Base-by-base conservation (phyloP, 2,888 invertebrate species). In the Ceriagrion tenellum region DNA sequence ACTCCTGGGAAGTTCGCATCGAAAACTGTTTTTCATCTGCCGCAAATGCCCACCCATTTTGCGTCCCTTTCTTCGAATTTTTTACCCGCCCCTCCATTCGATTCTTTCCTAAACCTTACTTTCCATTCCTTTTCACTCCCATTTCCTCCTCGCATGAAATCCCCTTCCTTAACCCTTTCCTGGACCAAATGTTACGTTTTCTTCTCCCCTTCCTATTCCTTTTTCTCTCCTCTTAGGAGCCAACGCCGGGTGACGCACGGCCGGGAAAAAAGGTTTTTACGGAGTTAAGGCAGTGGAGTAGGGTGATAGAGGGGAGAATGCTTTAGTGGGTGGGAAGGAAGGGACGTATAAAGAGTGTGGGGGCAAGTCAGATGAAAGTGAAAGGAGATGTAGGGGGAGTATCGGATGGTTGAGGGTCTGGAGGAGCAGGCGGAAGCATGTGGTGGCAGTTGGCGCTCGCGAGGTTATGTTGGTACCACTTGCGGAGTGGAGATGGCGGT, bases 31-130 rank as follows among this genome's bases (percentile, higher is more conserved):
- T 93, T 93, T n/a, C 69, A 35, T 69, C 93, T 47, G 18, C 93
- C 93, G 40, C 93, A 69, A 93, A 69, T 93, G 63, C 93, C 59
- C 47, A 40, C 26, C 91, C 63, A 91, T 91, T 40, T 91, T 91
- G 63, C 59, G 81, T 81, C 81, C 47, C 93, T 93, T 89, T 55
- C 89, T 12, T n/a, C 47, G 55, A 20, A 26, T 93, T 74, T 93
- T 74, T 93, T 74, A 30, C 59, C 69, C 69, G 47, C 40, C 69
- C 69, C 40, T n/a, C 89, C n/a, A n/a, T 89, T 47, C 89, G 20
- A 20, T n/a, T 16, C 55, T 12, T n/a, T 16, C 89, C 89, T 10
- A 89, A n/a, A 26, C n/a, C 55, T 26, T n/a, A 10, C 55, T 89
- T 89, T 89, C 55, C 55, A 55, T 81, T 55, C 89, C n/a, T 35